Evolutionary conservation across 2,888 invertebrate species (phyloP).

Genomic region (Machimus atricapillus): DNA sequence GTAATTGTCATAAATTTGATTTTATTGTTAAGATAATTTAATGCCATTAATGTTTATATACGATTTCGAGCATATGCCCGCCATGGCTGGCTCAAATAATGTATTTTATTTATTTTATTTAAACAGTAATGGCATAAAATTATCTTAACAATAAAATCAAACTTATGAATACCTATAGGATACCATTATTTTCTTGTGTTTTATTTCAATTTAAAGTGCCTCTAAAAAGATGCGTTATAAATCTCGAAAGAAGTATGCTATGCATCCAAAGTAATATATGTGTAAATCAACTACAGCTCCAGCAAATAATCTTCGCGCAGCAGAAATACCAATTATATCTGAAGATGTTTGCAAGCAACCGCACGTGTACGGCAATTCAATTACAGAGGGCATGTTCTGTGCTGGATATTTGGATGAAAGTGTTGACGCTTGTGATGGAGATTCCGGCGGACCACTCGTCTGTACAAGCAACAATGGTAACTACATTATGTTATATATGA

Average conservation of each 20-base stretch:
- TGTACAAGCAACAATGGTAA: slow-evolving; percentile 68
- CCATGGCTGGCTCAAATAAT: too few relatives aligned
- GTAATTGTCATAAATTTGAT: too few relatives aligned
- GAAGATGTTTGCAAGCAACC: slow-evolving; percentile 70
- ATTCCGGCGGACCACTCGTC: slow-evolving; percentile 84
- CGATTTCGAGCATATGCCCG: too few relatives aligned
- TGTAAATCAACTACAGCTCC: slow-evolving; percentile 63
- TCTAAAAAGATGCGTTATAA: background rate
- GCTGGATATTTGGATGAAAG: slow-evolving; percentile 80
- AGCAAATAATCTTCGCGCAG: slow-evolving; percentile 71
- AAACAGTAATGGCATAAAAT: too few relatives aligned
- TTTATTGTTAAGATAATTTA: too few relatives aligned
- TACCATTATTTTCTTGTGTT: too few relatives aligned
- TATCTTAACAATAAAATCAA: too few relatives aligned
- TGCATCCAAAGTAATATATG: background rate
- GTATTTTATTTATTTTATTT: too few relatives aligned
- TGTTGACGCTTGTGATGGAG: slow-evolving; percentile 82
- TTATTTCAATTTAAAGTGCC: too few relatives aligned
- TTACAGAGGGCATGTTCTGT: slow-evolving; percentile 79
- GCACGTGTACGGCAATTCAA: slow-evolving; percentile 71
- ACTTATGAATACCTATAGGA: too few relatives aligned
- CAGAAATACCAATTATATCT: slow-evolving; percentile 73
- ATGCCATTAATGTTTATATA: too few relatives aligned
- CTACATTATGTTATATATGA: background rate
- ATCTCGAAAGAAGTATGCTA: background rate